These are phyloP conservation scores for Vulpes ferrilata DNA, from an alignment of 2,113 vertebrate genomes.

Conservation along the genomic window DNA sequence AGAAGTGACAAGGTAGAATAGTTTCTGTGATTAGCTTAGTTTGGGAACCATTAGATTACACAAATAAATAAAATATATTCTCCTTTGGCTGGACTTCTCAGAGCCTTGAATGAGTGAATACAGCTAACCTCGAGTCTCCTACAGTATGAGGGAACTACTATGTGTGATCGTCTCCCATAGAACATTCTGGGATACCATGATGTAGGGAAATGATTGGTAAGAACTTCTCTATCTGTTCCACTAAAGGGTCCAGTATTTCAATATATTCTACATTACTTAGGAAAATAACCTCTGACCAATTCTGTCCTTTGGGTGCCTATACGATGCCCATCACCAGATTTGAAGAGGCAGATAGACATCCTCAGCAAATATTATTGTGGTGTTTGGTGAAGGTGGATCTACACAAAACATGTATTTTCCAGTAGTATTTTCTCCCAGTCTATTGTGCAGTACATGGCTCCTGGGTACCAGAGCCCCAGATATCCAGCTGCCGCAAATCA, in stretches of 20 bases:
- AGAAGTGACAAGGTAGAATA: neutral
- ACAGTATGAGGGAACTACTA: neutral
- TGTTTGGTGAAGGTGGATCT: constrained; percentile 75
- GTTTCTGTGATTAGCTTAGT: neutral
- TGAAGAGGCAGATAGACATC: constrained; percentile 45
- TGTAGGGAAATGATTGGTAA: neutral
- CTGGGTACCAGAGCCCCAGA: constrained; percentile 77
- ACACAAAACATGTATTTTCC: constrained; percentile 73
- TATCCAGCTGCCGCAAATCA: constrained; percentile 85
- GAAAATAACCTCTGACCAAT: constrained; percentile 71
- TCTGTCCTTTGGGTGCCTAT: constrained; percentile 51
- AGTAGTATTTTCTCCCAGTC: constrained; percentile 55
- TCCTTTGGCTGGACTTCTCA: neutral
- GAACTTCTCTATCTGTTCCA: neutral
- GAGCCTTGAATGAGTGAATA: neutral
- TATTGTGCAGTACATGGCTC: constrained; percentile 34
- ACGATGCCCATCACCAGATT: constrained; percentile 23
- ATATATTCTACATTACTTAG: neutral
- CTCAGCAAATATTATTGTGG: constrained; percentile 65
- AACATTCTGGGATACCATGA: neutral
- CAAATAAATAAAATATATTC: neutral
- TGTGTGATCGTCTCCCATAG: neutral
- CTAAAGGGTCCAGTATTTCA: neutral
- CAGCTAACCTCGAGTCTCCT: neutral
- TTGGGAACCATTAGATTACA: neutral